Evolutionary conservation across 1,140 invertebrate species (phyloP), one percentile per base, ranked within the genome.

Genomic region (Brevipalpus yothersi): DNA sequence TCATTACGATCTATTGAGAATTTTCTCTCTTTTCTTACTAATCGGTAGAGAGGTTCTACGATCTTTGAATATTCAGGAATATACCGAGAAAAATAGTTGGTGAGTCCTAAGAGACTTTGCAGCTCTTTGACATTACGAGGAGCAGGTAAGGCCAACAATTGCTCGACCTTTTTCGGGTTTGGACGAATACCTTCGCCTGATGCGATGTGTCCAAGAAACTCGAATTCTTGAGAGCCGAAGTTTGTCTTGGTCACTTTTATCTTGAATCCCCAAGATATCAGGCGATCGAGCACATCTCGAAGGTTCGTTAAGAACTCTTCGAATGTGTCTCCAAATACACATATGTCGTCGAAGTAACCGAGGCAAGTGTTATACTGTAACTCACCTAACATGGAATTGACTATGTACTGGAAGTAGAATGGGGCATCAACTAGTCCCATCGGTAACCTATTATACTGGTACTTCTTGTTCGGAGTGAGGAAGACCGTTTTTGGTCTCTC

Each of bases 401-500:
- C 68, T 15, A 64, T 10, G 11, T 61, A 15, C 47, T 68, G 67
- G 42, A 68, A 69, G 7, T 61, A 60, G 15, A 59, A 60, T 17
- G 67, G 64, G 10, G 63, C 65, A 57, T 60, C 62, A 12, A 55
- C 41, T n/a, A 66, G 54, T 1, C 62, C 63, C 40, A 67, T 67
- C 12, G 66, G 66, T 64, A 67, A 64, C 2, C 56, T 12, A 9
- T 47, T 55, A 42, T 57, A 67, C 54, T 67, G 12, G 43, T 57
- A 67, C 9, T 61, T 45, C 41, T 53, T 64, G 41, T 23, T n/a
- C 41, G 54, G 54, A 19, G 54, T 56, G 9, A 56, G 19, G 62
- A 76, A 75, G 0, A 72, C 72, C 1, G 75, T 71, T 58, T 72
- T 76, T 55, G 69, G 62, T 31, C 64, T 66, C 58, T 68, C 67